These are phyloP conservation scores for Chunga burmeisteri DNA, from an alignment of 2,113 vertebrate genomes.

Conservation along the genomic window DNA sequence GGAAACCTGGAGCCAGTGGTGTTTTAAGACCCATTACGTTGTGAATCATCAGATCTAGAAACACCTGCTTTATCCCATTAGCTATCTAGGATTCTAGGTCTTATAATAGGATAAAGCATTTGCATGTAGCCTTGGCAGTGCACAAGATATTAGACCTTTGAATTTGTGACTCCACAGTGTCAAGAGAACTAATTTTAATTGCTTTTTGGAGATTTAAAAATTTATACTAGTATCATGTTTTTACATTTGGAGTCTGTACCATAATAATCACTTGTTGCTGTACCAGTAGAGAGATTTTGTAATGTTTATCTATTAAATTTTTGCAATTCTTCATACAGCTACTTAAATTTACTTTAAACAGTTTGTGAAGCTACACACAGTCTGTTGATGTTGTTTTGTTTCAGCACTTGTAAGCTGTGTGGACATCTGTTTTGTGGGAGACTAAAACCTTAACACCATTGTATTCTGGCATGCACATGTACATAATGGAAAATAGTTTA, in stretches of 20 bases:
- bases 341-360: neutral
- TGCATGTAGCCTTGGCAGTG: neutral
- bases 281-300: neutral
- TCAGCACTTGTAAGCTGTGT: neutral
- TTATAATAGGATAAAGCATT: conserved; percentile 49
- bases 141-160: neutral
- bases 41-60: conserved; percentile 51
- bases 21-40: conserved; percentile 45
- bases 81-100: conserved; percentile 27
- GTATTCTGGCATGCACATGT: neutral
- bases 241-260: neutral
- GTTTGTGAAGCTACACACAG: neutral
- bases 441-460: neutral
- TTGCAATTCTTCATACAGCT: neutral
- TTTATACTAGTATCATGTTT: neutral
- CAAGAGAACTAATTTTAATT: neutral
- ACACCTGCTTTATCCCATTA: conserved; percentile 66
- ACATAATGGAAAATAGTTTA: neutral
- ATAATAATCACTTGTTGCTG: neutral
- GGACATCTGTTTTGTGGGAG: neutral
- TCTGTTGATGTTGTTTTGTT: neutral
- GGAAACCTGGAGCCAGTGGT: neutral
- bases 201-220: neutral
- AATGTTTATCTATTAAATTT: neutral
- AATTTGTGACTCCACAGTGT: neutral